Evolutionary conservation across 2,888 invertebrate species (phyloP).

Genomic region (Watsonalla binaria): DNA sequence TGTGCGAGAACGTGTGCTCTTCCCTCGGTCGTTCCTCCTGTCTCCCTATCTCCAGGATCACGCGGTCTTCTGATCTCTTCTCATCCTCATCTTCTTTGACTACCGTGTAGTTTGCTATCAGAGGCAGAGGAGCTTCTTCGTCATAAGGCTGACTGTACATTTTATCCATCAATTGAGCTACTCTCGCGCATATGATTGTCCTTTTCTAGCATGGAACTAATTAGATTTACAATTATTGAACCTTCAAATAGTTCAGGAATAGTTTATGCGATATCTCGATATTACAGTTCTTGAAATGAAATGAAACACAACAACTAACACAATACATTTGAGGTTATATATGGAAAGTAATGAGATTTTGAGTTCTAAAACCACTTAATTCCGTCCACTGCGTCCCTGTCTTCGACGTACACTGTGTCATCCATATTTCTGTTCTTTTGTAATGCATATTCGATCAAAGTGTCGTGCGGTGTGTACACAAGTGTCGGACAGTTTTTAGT

Average conservation of each 20-base stretch:
- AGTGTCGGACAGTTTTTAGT: constrained; percentile 59
- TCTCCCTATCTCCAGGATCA: constrained; percentile 73
- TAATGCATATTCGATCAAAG: constrained; percentile 76
- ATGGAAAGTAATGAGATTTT: not conserved
- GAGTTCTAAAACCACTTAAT: constrained; percentile 5
- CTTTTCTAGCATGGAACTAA: constrained; percentile 4
- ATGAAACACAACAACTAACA: too few species aligned
- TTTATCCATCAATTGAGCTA: constrained; percentile 4
- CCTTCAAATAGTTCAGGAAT: too few species aligned
- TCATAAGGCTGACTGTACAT: constrained; percentile 64
- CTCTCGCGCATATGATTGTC: constrained; percentile 6
- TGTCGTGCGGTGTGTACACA: constrained; percentile 65
- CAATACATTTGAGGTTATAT: not conserved
- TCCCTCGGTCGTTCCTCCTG: constrained; percentile 67
- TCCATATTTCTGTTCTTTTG: constrained; percentile 60
- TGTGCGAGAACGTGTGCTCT: constrained; percentile 70
- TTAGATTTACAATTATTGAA: not conserved
- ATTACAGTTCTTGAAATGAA: too few species aligned
- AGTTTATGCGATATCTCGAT: too few species aligned
- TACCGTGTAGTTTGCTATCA: constrained; percentile 62
- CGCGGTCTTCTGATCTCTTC: constrained; percentile 56
- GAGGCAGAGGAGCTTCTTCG: constrained; percentile 59
- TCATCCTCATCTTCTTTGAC: constrained; percentile 60
- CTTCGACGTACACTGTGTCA: constrained; percentile 58
- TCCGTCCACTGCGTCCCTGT: constrained; percentile 46